These are phyloP conservation scores for Sorex araneus DNA, from an alignment of 2,113 vertebrate species.

Conservation along the genomic window DNA sequence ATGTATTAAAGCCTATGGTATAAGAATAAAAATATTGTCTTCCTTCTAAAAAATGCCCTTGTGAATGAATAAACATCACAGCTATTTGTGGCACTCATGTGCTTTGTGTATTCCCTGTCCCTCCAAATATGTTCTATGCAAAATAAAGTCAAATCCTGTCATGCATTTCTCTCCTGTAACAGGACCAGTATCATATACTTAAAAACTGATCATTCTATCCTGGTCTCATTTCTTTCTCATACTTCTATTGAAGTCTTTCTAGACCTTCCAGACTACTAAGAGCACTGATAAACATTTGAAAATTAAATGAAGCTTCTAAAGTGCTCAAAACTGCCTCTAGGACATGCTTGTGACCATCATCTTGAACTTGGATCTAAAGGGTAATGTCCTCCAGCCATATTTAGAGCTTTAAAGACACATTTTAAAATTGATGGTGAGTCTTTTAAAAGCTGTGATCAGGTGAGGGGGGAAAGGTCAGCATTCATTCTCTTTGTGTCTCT, in stretches of 20 bases:
- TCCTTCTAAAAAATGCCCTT: slow-evolving; percentile 47
- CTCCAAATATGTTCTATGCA: slow-evolving; percentile 39
- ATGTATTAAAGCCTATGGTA: background rate
- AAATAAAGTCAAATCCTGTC: slow-evolving; percentile 38
- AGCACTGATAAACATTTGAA: slow-evolving; percentile 75
- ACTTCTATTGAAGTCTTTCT: slow-evolving; percentile 45
- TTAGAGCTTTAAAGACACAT: slow-evolving; percentile 78
- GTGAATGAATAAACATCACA: background rate
- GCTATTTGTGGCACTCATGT: background rate
- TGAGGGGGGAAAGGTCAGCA: slow-evolving; percentile 71
- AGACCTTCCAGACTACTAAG: slow-evolving; percentile 14
- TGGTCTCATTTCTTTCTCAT: background rate
- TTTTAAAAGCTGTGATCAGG: slow-evolving; percentile 80
- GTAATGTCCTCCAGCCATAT: slow-evolving; percentile 77
- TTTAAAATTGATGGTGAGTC: slow-evolving; percentile 77
- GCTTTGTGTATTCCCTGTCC: background rate
- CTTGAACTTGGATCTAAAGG: slow-evolving; percentile 77
- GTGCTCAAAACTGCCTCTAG: slow-evolving; percentile 75
- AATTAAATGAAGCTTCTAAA: slow-evolving; percentile 78
- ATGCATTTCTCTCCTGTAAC: background rate
- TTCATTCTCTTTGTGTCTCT: background rate
- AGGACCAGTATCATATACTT: background rate
- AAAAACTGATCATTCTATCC: slow-evolving; percentile 41
- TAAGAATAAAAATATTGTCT: background rate
- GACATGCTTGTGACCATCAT: slow-evolving; percentile 77